A percentile compares a stretch with the other conserved stretches of the same genome.
Conservation (phyloP, 2,113 vertebrate species). For the Perca flavescens region DNA sequence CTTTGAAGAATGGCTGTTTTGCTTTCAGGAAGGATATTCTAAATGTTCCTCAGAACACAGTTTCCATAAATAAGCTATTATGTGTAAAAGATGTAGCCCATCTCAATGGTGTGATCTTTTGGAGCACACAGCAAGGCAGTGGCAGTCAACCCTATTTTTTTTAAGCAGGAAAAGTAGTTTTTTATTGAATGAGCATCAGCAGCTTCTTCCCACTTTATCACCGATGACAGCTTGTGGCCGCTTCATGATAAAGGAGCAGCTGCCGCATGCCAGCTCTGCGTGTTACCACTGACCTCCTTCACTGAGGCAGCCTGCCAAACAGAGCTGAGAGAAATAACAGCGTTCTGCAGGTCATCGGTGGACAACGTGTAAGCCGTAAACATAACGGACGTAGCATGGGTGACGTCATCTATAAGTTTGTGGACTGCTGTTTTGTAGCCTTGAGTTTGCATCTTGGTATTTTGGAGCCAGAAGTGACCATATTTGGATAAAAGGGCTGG, state of each 20-base stretch:
- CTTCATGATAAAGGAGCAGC: slow-evolving; percentile 42
- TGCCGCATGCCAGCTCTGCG: not conserved
- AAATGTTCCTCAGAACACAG: not conserved
- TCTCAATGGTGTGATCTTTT: slow-evolving; percentile 8
- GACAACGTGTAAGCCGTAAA: not conserved
- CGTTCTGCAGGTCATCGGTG: slow-evolving; percentile 36
- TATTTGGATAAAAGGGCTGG: no score
- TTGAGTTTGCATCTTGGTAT: no score
- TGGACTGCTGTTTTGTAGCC: no score
- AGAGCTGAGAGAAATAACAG: slow-evolving; percentile 19
- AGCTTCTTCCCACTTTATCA: slow-evolving; percentile 54
- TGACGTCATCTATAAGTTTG: no score
- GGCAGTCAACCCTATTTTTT: slow-evolving; percentile 6
- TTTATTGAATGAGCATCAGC: slow-evolving; percentile 54
- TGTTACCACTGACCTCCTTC: slow-evolving; percentile 60
- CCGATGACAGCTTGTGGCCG: slow-evolving; percentile 44
- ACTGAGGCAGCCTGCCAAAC: slow-evolving; percentile 35
- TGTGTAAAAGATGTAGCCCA: slow-evolving; percentile 14
- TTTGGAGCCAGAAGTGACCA: no score
- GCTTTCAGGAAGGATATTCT: not conserved
- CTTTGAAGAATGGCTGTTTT: slow-evolving; percentile 16
- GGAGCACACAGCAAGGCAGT: not conserved
- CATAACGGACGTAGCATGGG: no score
- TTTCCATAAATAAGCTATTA: slow-evolving; percentile 9
- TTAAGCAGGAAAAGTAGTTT: slow-evolving; percentile 46